Evolutionary conservation across 2,888 invertebrate genomes (phyloP).

Genomic region (Mystacides longicornis): DNA sequence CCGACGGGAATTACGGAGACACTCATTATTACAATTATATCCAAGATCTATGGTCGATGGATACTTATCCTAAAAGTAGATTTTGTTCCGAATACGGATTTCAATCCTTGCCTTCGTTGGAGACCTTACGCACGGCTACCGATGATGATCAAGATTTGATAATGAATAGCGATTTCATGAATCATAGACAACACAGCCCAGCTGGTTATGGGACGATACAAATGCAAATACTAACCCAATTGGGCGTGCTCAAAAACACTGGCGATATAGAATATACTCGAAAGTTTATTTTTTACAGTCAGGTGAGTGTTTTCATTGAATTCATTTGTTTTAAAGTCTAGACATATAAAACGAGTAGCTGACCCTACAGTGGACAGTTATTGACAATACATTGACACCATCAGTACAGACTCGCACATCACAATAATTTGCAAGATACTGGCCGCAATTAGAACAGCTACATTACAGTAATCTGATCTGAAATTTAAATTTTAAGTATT

Average conservation of each 20-base stretch:
- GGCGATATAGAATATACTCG: slow-evolving; percentile 51
- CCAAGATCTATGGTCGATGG: slow-evolving; percentile 71
- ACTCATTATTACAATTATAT: slow-evolving; percentile 87
- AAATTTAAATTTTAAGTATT: not conserved
- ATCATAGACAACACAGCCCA: slow-evolving; percentile 82
- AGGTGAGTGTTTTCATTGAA: slow-evolving; percentile 47
- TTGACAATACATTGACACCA: no score
- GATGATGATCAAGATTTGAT: slow-evolving; percentile 44
- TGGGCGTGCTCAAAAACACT: slow-evolving; percentile 49
- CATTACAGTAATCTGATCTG: not conserved
- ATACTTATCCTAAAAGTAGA: slow-evolving; percentile 70
- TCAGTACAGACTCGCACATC: no score
- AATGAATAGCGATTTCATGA: slow-evolving; percentile 52
- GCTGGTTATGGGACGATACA: slow-evolving; percentile 54
- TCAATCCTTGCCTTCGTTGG: slow-evolving; percentile 76
- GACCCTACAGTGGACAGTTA: no score
- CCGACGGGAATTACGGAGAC: slow-evolving; percentile 76
- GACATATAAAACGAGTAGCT: no score
- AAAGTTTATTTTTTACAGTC: slow-evolving; percentile 74
- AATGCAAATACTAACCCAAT: slow-evolving; percentile 54
- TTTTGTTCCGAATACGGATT: slow-evolving; percentile 96
- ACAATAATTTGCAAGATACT: not conserved
- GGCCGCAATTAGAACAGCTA: not conserved
- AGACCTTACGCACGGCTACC: slow-evolving; percentile 57
- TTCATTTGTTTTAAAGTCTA: no score